Base-by-base conservation (phyloP, 2,113 vertebrate species). In the Lanius collurio region DNA sequence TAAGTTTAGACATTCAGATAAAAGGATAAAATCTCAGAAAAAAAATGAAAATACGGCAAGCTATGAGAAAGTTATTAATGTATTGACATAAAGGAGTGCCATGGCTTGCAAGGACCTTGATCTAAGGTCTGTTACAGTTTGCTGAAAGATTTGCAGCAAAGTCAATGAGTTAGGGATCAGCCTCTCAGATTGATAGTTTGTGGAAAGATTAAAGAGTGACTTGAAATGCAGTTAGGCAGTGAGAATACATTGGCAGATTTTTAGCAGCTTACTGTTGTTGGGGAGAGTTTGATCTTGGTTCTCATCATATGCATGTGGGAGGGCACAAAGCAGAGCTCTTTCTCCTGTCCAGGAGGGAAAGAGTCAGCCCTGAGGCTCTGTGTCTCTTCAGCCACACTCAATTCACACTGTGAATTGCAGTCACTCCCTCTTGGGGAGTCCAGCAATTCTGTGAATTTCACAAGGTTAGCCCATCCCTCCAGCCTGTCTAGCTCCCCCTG, bases 321-420 rank as follows among this genome's bases (percentile, higher is more conserved):
- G 7, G 22, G 27, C 56, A 78, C 17, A 62, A 56, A 82, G 27
- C 33, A 82, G 69, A 86, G 15, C 4, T 42, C 13, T 75, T 70
- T 79, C 13, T 14, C 15, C 24, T 44, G 9, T n/a, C 0, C 0
- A 46, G 37, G 30, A 67, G 15, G 13, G 31, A 71, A 62, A 23
- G 16, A 46, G 6, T 9, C 47, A 83, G 20, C 12, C 20, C 12
- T 44, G 62, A 52, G 31, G 9, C 30, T 69, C 60, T 83, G 35
- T 6, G 30, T 35, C 4, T 59, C 27, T 6, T 68, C 46, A 68
- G 13, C 53, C 20, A 17, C 28, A 23, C 46, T 47, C 21, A 47
- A 46, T 46, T 46, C 20, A 46, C 44, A 0, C 7, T 26, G 11
- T 44, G 33, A 23, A 69, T 50, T 55, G 27, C 37, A 57, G 17